phyloP scores from a whole-genome alignment of 2,797 vertebrate genomes.

The Danio choprae region DNA sequence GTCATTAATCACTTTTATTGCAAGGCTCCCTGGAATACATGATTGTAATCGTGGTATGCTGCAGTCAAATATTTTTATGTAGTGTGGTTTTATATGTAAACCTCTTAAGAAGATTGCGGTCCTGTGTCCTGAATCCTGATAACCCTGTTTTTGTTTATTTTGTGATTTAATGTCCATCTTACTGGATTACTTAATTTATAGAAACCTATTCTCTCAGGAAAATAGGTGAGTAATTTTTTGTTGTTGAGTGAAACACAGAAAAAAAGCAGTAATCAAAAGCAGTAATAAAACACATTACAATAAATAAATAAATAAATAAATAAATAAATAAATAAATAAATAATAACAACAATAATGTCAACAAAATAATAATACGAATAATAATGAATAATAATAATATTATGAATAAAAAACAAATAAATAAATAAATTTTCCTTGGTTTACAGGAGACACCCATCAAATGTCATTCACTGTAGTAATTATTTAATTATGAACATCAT shows the following conservation, averaged over 20 bases:
- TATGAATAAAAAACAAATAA: no score
- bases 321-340: no score
- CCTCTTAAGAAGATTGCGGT: background rate
- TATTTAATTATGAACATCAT: no score
- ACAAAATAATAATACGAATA: no score
- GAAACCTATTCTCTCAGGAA: background rate
- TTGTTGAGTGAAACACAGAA: no score
- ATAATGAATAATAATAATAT: no score
- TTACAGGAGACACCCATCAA: no score
- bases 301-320: no score
- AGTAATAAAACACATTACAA: no score
- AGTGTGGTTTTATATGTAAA: constrained; percentile 8
- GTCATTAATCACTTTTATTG: constrained; percentile 42
- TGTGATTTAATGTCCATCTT: background rate
- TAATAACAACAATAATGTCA: no score
- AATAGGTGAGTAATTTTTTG: background rate
- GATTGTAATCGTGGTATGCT: constrained; percentile 18
- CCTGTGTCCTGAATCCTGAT: background rate
- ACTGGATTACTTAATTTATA: constrained; percentile 2
- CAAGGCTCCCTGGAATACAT: constrained; percentile 26
- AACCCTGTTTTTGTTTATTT: constrained; percentile 5
- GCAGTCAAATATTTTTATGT: constrained; percentile 13
- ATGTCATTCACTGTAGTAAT: no score
- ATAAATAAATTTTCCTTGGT: no score
- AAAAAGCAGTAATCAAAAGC: background rate